Conservation (phyloP, 64 coral and sea anemone genomes). For the Cladopsammia gracilis region DNA sequence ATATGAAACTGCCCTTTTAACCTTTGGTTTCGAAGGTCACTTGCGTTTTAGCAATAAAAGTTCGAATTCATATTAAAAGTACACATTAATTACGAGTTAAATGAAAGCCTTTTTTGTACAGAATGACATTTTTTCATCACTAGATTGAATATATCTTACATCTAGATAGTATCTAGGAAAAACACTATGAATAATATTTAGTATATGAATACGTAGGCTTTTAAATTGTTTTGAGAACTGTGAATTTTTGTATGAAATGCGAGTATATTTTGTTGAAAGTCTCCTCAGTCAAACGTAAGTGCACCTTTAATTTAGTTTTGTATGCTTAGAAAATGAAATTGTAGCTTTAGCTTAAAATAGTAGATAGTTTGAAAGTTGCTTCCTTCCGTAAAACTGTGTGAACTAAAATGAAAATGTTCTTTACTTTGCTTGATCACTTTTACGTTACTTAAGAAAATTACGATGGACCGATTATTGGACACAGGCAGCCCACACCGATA, state of each 20-base stretch:
- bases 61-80: too few relatives aligned
- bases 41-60: too few relatives aligned
- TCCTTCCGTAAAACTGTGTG: constrained; percentile 15
- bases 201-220: constrained; percentile 20
- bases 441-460: not conserved
- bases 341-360: constrained; percentile 14
- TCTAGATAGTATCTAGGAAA: not conserved
- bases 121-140: not conserved
- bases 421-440: not conserved
- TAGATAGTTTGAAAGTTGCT: not conserved
- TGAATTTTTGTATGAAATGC: constrained; percentile 38
- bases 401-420: not conserved
- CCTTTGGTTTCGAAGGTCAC: not conserved
- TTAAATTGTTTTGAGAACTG: not conserved
- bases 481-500: too few relatives aligned
- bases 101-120: constrained; percentile 19
- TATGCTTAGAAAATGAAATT: not conserved
- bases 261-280: constrained; percentile 41
- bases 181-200: not conserved
- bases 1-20: not conserved
- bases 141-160: constrained; percentile 5
- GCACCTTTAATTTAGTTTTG: constrained; percentile 38
- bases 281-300: not conserved
- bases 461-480: too few relatives aligned
- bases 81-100: not conserved